Evolutionary conservation across 2,113 vertebrate genomes (phyloP), one percentile per base, ranked within the genome.

Genomic region (Lepidothrix coronata): DNA sequence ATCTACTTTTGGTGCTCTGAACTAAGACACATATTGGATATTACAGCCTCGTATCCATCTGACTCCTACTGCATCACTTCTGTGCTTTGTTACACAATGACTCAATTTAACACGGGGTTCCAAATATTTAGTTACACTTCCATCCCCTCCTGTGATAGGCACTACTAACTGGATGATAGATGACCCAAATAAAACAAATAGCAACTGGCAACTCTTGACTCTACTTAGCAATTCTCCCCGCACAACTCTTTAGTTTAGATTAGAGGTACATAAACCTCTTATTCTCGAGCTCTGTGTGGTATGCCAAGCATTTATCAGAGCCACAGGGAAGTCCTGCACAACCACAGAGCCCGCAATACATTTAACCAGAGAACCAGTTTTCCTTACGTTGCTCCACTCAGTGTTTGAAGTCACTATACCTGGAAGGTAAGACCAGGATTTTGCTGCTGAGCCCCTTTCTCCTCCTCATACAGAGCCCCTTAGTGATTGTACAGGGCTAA

Each of bases 221-320:
- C 67, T n/a, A 12, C 71, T 51, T 16, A 51, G 51, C 72, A 31
- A 31, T 35, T 88, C 52, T 66, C 35, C 46, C 59, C 30, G 54
- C 19, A 27, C 35, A 63, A 23, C 35, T 55, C 75, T 28, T 52
- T 11, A 66, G n/a, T n/a, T n/a, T n/a, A 54, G 51, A 71, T 43
- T 8, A 82, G 49, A 92, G 35, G 43, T 23, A 67, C 0, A 0
- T 39, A 86, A 88, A n/a, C n/a, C 49, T 92, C 92, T 82, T 93
- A 35, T 51, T 93, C 92, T 83, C 0, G 0, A 86, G 68, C 84
- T 39, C 75, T 25, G 19, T 13, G 22, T 1, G 43, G 73, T 37
- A 92, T 77, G 89, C 23, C 41, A 83, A 74, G 76, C 35, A 95
- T 89, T 91, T 35, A 35, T 89, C 35, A 51, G 22, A 89, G 63